phyloP scores from a whole-genome alignment of 2,797 vertebrate genomes.

The Nasua narica region DNA sequence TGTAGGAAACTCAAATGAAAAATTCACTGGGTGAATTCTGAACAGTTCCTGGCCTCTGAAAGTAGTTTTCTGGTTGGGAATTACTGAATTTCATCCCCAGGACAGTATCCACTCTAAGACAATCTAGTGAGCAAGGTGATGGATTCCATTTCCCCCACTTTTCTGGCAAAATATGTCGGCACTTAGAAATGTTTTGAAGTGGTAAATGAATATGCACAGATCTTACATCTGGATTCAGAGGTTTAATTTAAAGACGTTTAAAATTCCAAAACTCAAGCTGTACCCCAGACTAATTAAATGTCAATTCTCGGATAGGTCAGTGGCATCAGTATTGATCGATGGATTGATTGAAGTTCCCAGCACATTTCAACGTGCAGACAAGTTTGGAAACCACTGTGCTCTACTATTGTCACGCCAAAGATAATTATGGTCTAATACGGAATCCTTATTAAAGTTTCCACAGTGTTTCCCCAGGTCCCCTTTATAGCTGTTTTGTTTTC shows the following conservation, averaged over 20 bases:
- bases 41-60: background rate
- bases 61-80: background rate
- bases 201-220: background rate
- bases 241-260: slow-evolving; percentile 33
- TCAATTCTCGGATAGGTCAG: background rate
- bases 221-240: background rate
- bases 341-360: background rate
- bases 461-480: background rate
- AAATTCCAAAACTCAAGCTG: background rate
- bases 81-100: background rate
- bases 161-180: background rate
- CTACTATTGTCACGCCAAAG: background rate
- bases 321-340: background rate
- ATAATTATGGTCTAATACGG: background rate
- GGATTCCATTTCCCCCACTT: background rate
- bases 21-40: background rate
- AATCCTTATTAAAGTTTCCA: background rate
- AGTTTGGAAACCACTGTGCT: background rate
- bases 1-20: background rate
- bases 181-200: background rate
- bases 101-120: background rate
- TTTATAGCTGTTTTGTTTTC: background rate
- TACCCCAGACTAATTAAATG: background rate
- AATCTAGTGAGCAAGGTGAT: background rate
- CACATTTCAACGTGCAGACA: background rate